Percentiles rank a stretch among this genome's conserved stretches.
These are phyloP conservation scores for Nerophis ophidion DNA, from an alignment of 2,113 vertebrate species.

Conservation along the genomic window DNA sequence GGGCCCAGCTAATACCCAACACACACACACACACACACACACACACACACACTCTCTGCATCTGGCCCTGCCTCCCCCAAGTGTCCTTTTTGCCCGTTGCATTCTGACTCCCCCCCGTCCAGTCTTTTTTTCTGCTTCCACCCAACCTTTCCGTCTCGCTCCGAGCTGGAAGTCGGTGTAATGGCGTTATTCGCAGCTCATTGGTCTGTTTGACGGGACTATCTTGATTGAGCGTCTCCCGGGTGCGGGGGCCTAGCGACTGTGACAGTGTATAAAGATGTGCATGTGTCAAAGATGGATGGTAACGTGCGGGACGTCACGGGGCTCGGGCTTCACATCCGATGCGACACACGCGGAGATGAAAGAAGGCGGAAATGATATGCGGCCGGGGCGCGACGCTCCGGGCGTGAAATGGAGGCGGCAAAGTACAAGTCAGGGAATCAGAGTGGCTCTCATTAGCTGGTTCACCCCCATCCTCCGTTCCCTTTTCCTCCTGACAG, in stretches of 20 bases:
- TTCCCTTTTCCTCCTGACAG: slow-evolving; percentile 39
- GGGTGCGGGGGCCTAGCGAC: slow-evolving; percentile 48
- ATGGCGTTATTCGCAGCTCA: slow-evolving; percentile 73
- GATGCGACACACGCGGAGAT: slow-evolving; percentile 42
- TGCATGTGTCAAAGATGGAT: slow-evolving; percentile 62
- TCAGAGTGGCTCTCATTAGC: slow-evolving; percentile 55
- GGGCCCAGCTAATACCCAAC: slow-evolving; percentile 32
- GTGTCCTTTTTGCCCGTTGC: slow-evolving; percentile 37
- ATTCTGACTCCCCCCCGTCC: slow-evolving; percentile 26
- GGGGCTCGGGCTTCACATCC: slow-evolving; percentile 29
- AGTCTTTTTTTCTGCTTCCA: slow-evolving; percentile 12
- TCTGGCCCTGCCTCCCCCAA: slow-evolving; percentile 39
- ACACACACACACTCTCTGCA: slow-evolving; percentile 26
- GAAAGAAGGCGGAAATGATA: slow-evolving; percentile 40
- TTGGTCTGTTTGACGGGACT: slow-evolving; percentile 71
- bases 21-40: slow-evolving; percentile 10
- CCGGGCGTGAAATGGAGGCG: slow-evolving; percentile 46
- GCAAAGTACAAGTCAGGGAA: slow-evolving; percentile 51
- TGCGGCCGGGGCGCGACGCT: slow-evolving; percentile 33
- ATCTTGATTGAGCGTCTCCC: slow-evolving; percentile 68
- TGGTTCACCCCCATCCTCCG: slow-evolving; percentile 29
- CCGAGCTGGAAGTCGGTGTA: slow-evolving; percentile 59
- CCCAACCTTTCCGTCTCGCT: slow-evolving; percentile 40
- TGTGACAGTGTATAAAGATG: slow-evolving; percentile 63
- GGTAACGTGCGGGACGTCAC: slow-evolving; percentile 56